Conservation (phyloP, 2,113 vertebrate genomes). For the Lamprologus ornatipinnis region DNA sequence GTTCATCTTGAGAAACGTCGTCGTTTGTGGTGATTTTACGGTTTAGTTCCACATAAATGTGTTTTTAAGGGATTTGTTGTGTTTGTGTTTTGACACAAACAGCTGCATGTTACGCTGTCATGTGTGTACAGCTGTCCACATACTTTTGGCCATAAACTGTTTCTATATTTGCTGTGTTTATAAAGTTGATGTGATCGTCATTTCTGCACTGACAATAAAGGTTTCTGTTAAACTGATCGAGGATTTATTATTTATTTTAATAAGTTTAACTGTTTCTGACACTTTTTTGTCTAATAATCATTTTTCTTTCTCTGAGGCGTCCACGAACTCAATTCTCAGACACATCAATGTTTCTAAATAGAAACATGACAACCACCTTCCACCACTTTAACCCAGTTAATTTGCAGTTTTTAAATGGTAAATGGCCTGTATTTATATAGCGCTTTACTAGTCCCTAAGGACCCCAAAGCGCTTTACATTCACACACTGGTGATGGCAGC, state of each 20-base stretch:
- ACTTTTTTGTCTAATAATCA: neutral
- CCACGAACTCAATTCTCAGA: neutral
- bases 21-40: neutral
- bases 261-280: neutral
- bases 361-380: neutral
- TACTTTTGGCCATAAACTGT: neutral
- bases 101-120: neutral
- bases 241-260: neutral
- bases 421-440: accelerated
- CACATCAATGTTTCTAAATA: neutral
- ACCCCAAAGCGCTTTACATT: no score
- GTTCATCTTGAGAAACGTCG: neutral
- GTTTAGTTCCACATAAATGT: neutral
- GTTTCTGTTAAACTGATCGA: neutral
- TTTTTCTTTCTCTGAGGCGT: neutral
- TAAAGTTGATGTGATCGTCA: neutral
- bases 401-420: neutral
- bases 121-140: neutral
- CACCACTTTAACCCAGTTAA: neutral
- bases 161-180: neutral
- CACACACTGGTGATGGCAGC: no score
- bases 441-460: no score
- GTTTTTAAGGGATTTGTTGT: neutral
- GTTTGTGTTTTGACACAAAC: neutral
- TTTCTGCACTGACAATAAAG: neutral